Percentiles rank a stretch among this genome's conserved stretches.
phyloP scores from a whole-genome alignment of 2,113 vertebrate species.

The Xiphophorus couchianus region DNA sequence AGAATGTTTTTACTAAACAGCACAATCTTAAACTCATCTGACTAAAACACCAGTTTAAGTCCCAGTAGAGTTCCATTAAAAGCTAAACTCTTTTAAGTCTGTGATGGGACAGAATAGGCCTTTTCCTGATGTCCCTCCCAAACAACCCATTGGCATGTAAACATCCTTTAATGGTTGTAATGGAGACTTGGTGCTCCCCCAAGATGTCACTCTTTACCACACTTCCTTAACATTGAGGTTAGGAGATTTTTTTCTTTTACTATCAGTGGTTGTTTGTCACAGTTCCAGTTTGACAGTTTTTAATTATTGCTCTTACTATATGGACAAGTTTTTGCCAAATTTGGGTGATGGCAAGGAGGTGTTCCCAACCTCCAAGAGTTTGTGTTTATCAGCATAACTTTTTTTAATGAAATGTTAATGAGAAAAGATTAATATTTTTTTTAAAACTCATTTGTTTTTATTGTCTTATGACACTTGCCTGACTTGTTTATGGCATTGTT shows the following conservation, averaged over 20 bases:
- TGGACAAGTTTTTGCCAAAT: too few relatives aligned
- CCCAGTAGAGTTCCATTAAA: background rate
- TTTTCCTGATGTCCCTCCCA: background rate
- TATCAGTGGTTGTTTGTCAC: background rate
- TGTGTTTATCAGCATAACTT: too few relatives aligned
- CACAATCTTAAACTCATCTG: background rate
- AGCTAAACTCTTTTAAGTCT: background rate
- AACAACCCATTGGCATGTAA: conserved; percentile 1
- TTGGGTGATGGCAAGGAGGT: too few relatives aligned
- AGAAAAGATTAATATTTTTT: too few relatives aligned
- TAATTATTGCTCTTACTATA: too few relatives aligned
- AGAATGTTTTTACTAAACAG: background rate
- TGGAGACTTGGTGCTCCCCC: background rate
- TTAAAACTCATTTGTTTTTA: too few relatives aligned
- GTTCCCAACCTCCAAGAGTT: too few relatives aligned
- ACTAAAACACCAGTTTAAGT: background rate
- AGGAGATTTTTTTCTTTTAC: background rate
- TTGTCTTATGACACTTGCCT: too few relatives aligned
- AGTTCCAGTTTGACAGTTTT: background rate
- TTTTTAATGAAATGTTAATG: too few relatives aligned
- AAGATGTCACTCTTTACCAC: background rate
- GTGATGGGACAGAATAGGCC: background rate
- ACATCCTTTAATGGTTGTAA: background rate
- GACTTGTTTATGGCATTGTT: too few relatives aligned
- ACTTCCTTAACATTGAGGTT: background rate